Conservation (phyloP, 2,797 vertebrate genomes). For the Chaetodon trifasciatus region DNA sequence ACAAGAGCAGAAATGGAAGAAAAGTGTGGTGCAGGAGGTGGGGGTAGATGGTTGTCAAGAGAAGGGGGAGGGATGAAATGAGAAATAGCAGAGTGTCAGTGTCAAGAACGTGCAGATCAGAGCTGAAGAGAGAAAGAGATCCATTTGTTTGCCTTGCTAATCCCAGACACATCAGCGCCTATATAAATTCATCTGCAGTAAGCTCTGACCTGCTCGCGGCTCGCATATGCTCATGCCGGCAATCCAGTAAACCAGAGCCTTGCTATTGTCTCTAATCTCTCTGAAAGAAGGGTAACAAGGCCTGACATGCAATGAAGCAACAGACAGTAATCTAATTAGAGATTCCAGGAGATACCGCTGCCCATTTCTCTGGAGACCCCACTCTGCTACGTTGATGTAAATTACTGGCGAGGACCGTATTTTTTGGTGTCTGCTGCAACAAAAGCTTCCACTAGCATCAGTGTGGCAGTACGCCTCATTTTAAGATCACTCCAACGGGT, state of each 20-base stretch:
- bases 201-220: constrained; percentile 46
- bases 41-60: constrained; percentile 40
- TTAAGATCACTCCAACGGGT: constrained; percentile 67
- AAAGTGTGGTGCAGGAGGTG: background rate
- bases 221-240: constrained; percentile 60
- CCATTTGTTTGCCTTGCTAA: constrained; percentile 64
- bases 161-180: constrained; percentile 59
- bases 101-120: constrained; percentile 54
- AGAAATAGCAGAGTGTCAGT: constrained; percentile 43
- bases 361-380: constrained; percentile 81
- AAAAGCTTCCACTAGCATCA: constrained; percentile 63
- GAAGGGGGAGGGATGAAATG: constrained; percentile 39
- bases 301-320: constrained; percentile 87
- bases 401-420: constrained; percentile 83
- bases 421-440: constrained; percentile 81
- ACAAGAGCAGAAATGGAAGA: constrained; percentile 32
- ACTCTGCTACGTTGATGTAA: constrained; percentile 81
- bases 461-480: constrained; percentile 46
- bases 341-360: constrained; percentile 85
- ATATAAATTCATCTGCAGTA: constrained; percentile 71
- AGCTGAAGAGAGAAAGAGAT: constrained; percentile 57
- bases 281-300: constrained; percentile 85
- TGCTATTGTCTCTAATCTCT: constrained; percentile 86
- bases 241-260: constrained; percentile 64
- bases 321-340: constrained; percentile 89